Evolutionary conservation across 2,888 invertebrate species (phyloP).

Genomic region (Brachypalpus laphriformis): DNA sequence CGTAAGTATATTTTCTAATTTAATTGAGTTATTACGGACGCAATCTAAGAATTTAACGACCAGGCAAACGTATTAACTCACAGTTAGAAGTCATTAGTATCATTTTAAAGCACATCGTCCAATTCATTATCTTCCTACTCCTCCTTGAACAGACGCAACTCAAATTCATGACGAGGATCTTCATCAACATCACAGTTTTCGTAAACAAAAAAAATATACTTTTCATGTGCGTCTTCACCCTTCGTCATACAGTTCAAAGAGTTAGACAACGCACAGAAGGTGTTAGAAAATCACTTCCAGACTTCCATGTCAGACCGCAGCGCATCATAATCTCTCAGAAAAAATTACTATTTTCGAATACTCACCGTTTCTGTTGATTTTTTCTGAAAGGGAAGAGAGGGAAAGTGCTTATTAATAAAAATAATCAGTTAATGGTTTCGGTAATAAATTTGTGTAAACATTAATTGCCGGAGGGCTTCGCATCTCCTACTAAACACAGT

Average conservation of each 20-base stretch:
- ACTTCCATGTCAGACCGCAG: background rate
- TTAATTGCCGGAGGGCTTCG: background rate
- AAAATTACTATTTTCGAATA: slow-evolving; percentile 20
- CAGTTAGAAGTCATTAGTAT: slow-evolving; percentile 26
- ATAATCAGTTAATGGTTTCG: background rate
- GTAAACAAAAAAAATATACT: background rate
- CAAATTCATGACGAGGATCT: background rate
- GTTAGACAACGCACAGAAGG: background rate
- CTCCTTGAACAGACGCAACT: too few species aligned
- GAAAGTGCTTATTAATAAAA: slow-evolving; percentile 25
- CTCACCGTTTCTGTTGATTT: slow-evolving; percentile 44
- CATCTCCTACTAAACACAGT: background rate
- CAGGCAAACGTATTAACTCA: slow-evolving; percentile 26
- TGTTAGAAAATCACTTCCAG: slow-evolving; percentile 17
- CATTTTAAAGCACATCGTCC: slow-evolving; percentile 5
- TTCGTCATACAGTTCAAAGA: slow-evolving; percentile 9
- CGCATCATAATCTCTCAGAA: background rate
- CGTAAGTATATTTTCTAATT: slow-evolving; percentile 14
- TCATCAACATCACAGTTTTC: background rate
- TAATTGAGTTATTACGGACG: slow-evolving; percentile 28
- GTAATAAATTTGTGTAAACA: slow-evolving; percentile 28
- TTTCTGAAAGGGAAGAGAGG: slow-evolving; percentile 5
- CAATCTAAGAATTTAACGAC: slow-evolving; percentile 8
- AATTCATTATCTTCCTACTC: background rate
- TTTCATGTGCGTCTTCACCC: too few species aligned